Evolutionary conservation across 1,140 invertebrate genomes (phyloP), one percentile per base, ranked within the genome.

Genomic region (Nephila pilipes): DNA sequence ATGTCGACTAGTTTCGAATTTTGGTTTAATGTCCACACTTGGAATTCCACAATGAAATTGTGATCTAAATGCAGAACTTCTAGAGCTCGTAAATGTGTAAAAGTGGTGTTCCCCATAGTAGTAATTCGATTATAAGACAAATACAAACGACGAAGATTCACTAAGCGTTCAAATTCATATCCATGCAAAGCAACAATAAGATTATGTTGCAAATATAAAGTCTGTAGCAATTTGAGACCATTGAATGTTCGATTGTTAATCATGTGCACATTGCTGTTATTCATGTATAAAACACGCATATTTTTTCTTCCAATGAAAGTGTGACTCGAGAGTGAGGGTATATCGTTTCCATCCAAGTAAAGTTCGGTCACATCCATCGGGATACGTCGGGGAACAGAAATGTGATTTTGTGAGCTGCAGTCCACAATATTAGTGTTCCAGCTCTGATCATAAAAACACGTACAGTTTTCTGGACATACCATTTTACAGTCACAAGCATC

Each of bases 401-500:
- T 85, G 69, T 94, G 94, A 36, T 89, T 87, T 25, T 90, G 88
- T 16, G 85, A 65, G 46, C 98, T 98, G 95, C 98, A 99, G 95
- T 99, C 98, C 2, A 99, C 98, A 10, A 98, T 97, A 95, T 99
- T 99, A 54, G 97, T 98, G 93, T 97, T 97, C 98, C 98, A 99
- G n/a, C 98, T 97, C 95, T 98, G 97, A 95, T 99, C 98, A 29
- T 95, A 94, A 95, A 98, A 99, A 95, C 98, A 99, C 93, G 97
- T 97, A 96, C 98, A 99, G 95, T 98, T 98, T 94, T 97, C 96
- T 2, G 98, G 98, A 95, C 98, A 99, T 5, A 97, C 98, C 98
- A 99, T 99, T 96, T 98, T 98, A 95, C 98, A 99, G 95, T 99
- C 98, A 95, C 98, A 99, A 81, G 98, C 98, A 95, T 99, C 98